A percentile compares a stretch with the other conserved stretches of the same genome.
Evolutionary conservation across 2,113 vertebrate species (phyloP).

Genomic region (Galeopterus variegatus): DNA sequence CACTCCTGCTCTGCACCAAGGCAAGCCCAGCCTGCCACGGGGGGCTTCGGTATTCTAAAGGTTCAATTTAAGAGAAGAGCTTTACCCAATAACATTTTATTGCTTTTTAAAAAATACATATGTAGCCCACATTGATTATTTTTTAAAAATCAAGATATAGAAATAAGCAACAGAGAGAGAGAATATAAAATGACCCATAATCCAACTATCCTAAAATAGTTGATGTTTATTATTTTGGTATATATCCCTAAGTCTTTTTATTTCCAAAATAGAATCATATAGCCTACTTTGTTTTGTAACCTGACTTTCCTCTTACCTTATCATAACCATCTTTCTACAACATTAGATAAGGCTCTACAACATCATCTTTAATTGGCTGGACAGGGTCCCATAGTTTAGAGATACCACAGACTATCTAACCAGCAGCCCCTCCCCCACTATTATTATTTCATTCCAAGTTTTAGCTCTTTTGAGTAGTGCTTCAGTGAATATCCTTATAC

Average conservation of each 20-base stretch:
- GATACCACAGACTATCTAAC: neutral
- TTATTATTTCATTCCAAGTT: neutral
- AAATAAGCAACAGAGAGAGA: constrained; percentile 1
- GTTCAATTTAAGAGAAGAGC: neutral
- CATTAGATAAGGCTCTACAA: neutral
- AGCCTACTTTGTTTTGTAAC: neutral
- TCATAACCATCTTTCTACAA: neutral
- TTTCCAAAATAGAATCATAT: neutral
- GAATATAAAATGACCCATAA: constrained; percentile 15
- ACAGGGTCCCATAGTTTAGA: neutral
- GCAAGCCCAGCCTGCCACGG: neutral
- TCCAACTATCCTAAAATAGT: neutral
- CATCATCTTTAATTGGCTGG: neutral
- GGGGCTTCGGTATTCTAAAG: neutral
- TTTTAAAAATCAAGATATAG: neutral
- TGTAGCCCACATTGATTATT: neutral
- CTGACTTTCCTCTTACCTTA: neutral
- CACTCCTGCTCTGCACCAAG: rapidly evolving
- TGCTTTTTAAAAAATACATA: neutral
- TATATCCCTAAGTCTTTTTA: neutral
- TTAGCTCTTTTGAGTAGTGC: neutral
- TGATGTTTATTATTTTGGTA: neutral
- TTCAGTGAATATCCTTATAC: neutral
- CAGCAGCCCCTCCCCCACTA: neutral
- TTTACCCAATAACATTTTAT: neutral